Evolutionary conservation across 2,888 invertebrate species (phyloP).

Genomic region (Cryptocheilus praepositus): DNA sequence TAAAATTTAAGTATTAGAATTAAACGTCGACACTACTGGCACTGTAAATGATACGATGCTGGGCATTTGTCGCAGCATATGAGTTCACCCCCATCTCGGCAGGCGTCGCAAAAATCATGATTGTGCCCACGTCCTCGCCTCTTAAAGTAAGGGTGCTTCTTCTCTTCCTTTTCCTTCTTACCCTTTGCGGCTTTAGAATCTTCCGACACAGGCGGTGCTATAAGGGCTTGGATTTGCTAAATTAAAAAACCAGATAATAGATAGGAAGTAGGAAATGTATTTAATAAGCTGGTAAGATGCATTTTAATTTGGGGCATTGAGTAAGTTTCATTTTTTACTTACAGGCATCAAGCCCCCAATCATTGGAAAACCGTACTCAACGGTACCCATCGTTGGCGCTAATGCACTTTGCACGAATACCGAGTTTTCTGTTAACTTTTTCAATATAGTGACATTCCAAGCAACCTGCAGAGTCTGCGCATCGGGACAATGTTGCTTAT

Average conservation of each 20-base stretch:
- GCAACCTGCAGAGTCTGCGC: too few relatives aligned
- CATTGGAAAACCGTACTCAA: slow-evolving; percentile 86
- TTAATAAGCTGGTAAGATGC: not conserved
- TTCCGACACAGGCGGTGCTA: slow-evolving; percentile 91
- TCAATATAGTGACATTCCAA: too few relatives aligned
- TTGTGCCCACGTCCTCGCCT: slow-evolving; percentile 93
- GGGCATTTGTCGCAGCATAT: slow-evolving; percentile 97
- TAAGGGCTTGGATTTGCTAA: slow-evolving; percentile 91
- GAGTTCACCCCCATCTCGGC: slow-evolving; percentile 95
- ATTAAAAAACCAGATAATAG: slow-evolving; percentile 39
- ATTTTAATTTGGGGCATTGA: not conserved
- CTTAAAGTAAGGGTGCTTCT: slow-evolving; percentile 89
- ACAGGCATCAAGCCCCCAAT: slow-evolving; percentile 93
- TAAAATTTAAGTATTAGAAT: too few relatives aligned
- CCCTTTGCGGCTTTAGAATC: slow-evolving; percentile 78
- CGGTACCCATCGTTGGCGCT: slow-evolving; percentile 76
- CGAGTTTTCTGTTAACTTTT: too few relatives aligned
- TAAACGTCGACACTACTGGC: slow-evolving; percentile 82
- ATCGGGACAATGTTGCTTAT: too few relatives aligned
- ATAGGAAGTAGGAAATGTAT: not conserved
- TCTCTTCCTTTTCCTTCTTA: slow-evolving; percentile 76
- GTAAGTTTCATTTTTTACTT: slow-evolving; percentile 69
- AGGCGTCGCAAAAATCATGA: slow-evolving; percentile 95
- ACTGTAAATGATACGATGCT: slow-evolving; percentile 95
- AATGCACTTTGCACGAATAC: too few relatives aligned